Evolutionary conservation across 2,888 invertebrate genomes (phyloP).

Genomic region (Pristionchus japonicus): DNA sequence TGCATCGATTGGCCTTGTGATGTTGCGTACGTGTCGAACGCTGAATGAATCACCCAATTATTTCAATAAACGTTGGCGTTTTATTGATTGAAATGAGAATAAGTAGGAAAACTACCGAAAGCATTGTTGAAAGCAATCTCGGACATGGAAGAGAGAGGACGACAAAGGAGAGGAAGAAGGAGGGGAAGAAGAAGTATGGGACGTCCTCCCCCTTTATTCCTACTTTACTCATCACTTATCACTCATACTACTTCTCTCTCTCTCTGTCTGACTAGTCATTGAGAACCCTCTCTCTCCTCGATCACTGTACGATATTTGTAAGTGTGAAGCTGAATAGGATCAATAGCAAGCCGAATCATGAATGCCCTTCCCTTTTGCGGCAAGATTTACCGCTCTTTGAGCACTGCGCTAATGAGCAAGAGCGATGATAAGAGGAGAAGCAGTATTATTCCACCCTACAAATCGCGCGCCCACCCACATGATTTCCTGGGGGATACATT

Average conservation of each 20-base stretch:
- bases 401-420: background rate
- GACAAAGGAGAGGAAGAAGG: background rate
- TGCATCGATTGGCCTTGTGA: background rate
- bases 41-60: conserved; percentile 14
- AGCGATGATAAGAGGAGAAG: background rate
- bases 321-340: conserved; percentile 38
- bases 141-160: background rate
- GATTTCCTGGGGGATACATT: background rate
- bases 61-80: background rate
- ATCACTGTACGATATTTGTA: conserved; percentile 46
- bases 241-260: conserved; percentile 28
- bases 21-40: conserved; percentile 17
- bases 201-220: conserved; percentile 42
- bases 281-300: background rate
- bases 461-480: background rate
- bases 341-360: background rate
- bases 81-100: background rate
- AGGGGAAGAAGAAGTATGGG: conserved; percentile 11
- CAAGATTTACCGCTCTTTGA: conserved; percentile 19
- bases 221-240: conserved; percentile 24
- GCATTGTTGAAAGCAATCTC: conserved; percentile 38
- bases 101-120: conserved; percentile 24
- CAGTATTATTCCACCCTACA: background rate
- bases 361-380: conserved; percentile 30
- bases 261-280: background rate